Base-by-base conservation (phyloP, 2,113 vertebrate genomes). In the Columbina picui region DNA sequence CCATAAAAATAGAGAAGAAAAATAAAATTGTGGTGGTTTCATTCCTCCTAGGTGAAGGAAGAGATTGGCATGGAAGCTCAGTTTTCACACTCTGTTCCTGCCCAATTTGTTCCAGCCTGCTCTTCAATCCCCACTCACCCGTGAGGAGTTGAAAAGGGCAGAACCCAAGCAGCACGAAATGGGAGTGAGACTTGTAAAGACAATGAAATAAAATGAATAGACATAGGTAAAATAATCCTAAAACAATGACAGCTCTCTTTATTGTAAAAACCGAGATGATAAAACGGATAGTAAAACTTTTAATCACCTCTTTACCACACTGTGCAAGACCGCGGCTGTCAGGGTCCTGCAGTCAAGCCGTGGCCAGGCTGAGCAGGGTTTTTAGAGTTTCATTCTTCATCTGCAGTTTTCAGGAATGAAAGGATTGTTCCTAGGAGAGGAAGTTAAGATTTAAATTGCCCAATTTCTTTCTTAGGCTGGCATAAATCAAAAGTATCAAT, bases 281-380 rank as follows among this genome's bases (percentile, higher is more conserved):
- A 94, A 96, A 96, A 97, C 14, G 49, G 93, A 90, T 32, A 93
- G 96, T 97, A 96, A 97, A 97, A 96, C 93, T 95, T 94, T 96
- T 97, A 97, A 95, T 96, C 19, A 2, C 69, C 92, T 96, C 94
- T 96, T 97, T 96, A 92, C 88, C 1, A 2, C 73, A 32, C 55
- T 30, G 60, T 69, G 85, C 90, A 86, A 93, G 90, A 52, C 88
- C 77, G 78, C 79, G 83, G 64, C 92, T 74, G 41, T 69, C 79
- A 89, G 90, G 75, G 96, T 93, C 92, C 92, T 92, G 69, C 93
- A 96, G 86, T 76, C 92, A 56, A 82, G 69, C 45, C 0, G 0
- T 76, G 86, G 80, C 77, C 80, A 87, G 80, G 13, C 57, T 76
- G 83, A 95, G 90, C 29, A 78, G 93, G 41, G 36, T 75, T 94